phyloP scores from a whole-genome alignment of 1,140 invertebrate genomes.

The Chlorops oryzae region DNA sequence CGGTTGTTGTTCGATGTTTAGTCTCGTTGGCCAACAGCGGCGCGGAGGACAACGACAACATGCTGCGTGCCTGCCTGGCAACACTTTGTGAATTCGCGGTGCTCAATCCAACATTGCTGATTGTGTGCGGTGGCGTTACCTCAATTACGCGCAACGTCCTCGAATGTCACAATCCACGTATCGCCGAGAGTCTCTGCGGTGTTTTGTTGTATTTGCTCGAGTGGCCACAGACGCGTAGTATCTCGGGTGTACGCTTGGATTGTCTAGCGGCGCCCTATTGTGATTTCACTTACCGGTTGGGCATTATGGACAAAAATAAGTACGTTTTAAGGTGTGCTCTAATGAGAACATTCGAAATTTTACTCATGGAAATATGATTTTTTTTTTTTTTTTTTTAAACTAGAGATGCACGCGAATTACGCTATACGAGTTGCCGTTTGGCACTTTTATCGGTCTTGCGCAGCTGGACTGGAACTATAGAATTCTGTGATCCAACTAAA shows the following conservation, averaged over 20 bases:
- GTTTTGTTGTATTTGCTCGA: conserved; percentile 84
- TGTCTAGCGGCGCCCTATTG: conserved; percentile 86
- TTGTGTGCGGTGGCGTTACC: conserved; percentile 74
- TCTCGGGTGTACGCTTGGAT: conserved; percentile 69
- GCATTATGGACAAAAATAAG: conserved; percentile 55
- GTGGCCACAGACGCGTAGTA: conserved; percentile 70
- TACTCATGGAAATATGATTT: not conserved
- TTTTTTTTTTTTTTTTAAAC: conserved; percentile 12
- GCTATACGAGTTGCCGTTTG: conserved; percentile 75
- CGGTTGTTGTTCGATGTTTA: conserved; percentile 63
- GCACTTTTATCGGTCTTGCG: conserved; percentile 78
- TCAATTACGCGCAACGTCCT: conserved; percentile 75
- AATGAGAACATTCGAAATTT: not conserved
- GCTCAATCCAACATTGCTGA: conserved; percentile 72
- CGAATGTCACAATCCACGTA: conserved; percentile 69
- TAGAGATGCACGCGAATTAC: conserved; percentile 74
- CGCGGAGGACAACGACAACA: conserved; percentile 70
- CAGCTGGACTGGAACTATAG: conserved; percentile 82
- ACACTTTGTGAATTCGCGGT: conserved; percentile 82
- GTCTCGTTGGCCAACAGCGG: conserved; percentile 75
- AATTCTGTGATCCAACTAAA: conserved; percentile 73
- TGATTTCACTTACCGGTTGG: conserved; percentile 74
- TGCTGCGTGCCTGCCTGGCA: conserved; percentile 75
- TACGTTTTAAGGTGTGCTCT: conserved; percentile 23
- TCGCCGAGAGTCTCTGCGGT: conserved; percentile 79